Evolutionary conservation across 2,888 invertebrate species (phyloP), one percentile per base, ranked within the genome.

Genomic region (Yponomeuta malinellus): DNA sequence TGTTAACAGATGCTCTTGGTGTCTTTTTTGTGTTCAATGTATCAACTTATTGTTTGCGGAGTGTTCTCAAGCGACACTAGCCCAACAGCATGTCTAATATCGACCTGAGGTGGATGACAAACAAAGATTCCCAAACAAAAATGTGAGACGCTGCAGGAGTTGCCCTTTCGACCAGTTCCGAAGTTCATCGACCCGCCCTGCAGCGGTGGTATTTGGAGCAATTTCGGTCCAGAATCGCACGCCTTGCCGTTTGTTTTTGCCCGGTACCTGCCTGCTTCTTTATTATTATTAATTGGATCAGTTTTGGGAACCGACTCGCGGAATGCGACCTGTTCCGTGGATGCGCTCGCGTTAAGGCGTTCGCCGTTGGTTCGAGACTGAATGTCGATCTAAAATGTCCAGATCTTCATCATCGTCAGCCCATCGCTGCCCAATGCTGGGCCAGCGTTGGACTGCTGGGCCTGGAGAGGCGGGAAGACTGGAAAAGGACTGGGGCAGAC

Each of bases 221-320:
- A 89, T 88, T 90, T 87, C 82, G 87, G 82, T 75, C 79, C 85
- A 82, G 85, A 89, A 86, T 90, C 87, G 87, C 89, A 89, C 87
- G 78, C 85, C 81, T 86, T 82, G 81, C 83, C 85, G 79, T 86
- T 59, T 86, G 87, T 88, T 90, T 90, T 90, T 89, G 83, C 84
- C 73, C 31, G 74, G 78, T 71, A 59, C 70, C 72, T 63, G 70
- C 70, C 78, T 77, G 78, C 84, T 79, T 85, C 84, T 79, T 85
- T 88, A 88, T 89, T 89, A 87, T 88, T 91, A 90, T 90, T 91
- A 90, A 90, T 90, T 91, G 90, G 90, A 90, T 87, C 90, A 88
- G 69, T 73, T 71, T 71, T 71, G 73, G 69, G 71, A 73, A 73
- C 80, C 76, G 82, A 79, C 83, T 3, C 81, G 79, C 71, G 71